Percentiles rank a stretch among this genome's conserved stretches.
These are phyloP conservation scores for Teleogryllus oceanicus DNA, from an alignment of 2,888 invertebrate genomes.

Conservation along the genomic window DNA sequence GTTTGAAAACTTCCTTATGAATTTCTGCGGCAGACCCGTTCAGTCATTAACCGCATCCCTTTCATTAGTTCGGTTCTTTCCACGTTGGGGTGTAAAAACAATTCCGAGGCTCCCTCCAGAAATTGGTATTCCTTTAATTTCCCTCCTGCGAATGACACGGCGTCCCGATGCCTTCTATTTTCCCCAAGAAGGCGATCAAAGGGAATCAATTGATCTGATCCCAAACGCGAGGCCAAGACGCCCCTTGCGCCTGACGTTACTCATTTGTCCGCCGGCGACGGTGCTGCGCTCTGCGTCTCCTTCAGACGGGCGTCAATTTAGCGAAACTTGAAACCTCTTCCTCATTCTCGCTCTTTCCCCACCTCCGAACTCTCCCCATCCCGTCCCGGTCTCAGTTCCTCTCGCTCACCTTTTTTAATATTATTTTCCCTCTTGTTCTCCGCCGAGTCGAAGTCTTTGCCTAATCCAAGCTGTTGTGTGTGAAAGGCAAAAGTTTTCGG, in stretches of 20 bases:
- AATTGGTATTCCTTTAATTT: slow-evolving; percentile 6
- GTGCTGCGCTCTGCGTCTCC: not conserved
- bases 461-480: slow-evolving; percentile 39
- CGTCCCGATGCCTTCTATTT: not conserved
- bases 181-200: not conserved
- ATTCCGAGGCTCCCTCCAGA: not conserved
- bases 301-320: not conserved
- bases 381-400: slow-evolving; percentile 19
- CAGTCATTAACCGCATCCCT: slow-evolving; percentile 2
- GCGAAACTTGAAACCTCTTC: slow-evolving; percentile 20
- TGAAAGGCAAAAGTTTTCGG: slow-evolving; percentile 8
- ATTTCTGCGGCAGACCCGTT: slow-evolving; percentile 6
- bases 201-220: slow-evolving; percentile 18
- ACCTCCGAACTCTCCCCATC: slow-evolving; percentile 29
- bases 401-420: slow-evolving; percentile 23
- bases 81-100: not conserved
- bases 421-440: slow-evolving; percentile 18
- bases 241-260: not conserved
- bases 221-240: not conserved
- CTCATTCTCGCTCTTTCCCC: slow-evolving; percentile 33
- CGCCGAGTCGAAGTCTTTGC: not conserved
- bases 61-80: slow-evolving; percentile 8
- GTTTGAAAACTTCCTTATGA: slow-evolving; percentile 18
- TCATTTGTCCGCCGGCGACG: not conserved
- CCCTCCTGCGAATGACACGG: not conserved